Conservation (phyloP, 2,888 invertebrate species). For the Tipula lateralis region DNA sequence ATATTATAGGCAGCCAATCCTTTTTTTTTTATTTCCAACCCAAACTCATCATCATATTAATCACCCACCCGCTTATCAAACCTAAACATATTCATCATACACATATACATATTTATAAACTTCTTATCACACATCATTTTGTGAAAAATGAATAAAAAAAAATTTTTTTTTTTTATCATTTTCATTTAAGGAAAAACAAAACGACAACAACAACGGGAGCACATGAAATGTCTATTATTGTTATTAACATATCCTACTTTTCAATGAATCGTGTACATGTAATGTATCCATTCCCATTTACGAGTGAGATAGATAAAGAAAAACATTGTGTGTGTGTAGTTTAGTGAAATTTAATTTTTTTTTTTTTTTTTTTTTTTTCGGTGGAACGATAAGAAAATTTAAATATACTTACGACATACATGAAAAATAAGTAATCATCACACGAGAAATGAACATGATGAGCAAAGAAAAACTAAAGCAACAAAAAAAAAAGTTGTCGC, state of each 20-base stretch:
- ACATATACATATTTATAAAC: neutral
- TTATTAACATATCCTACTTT: conserved; percentile 24
- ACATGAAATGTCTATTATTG: conserved; percentile 5
- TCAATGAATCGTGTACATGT: neutral
- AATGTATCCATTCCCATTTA: neutral
- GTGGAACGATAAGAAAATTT: conserved; percentile 19
- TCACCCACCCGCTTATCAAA: neutral
- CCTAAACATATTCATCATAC: neutral
- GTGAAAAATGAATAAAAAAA: neutral
- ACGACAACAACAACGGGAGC: neutral
- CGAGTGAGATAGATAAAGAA: neutral
- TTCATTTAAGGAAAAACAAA: conserved; percentile 24
- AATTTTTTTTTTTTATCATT: neutral
- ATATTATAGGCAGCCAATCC: neutral
- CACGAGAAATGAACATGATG: neutral
- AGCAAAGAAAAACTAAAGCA: neutral
- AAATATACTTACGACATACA: conserved; percentile 19
- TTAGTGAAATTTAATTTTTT: neutral
- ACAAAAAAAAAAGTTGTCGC: conserved; percentile 3
- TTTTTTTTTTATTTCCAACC: neutral
- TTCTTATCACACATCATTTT: conserved; percentile 19
- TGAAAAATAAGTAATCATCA: conserved; percentile 11
- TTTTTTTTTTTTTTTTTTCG: neutral
- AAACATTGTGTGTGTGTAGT: neutral
- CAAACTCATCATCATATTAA: neutral